phyloP scores from a whole-genome alignment of 2,113 vertebrate species.

The Aramus guarauna region DNA sequence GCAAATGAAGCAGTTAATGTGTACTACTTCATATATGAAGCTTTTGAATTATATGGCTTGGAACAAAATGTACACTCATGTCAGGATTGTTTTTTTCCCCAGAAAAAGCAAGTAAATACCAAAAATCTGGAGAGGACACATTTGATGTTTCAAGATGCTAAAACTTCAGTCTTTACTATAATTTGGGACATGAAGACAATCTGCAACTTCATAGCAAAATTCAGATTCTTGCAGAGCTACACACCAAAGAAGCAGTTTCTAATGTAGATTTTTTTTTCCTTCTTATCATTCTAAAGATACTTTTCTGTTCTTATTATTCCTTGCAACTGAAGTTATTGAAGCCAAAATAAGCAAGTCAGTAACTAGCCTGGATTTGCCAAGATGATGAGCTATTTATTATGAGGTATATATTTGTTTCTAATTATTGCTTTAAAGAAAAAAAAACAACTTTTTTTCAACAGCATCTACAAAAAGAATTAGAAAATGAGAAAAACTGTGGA shows the following conservation, averaged over 20 bases:
- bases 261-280: not conserved
- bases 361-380: not conserved
- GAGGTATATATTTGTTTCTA: not conserved
- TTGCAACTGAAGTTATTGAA: not conserved
- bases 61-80: not conserved
- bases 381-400: not conserved
- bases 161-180: not conserved
- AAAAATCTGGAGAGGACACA: not conserved
- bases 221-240: not conserved
- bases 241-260: not conserved
- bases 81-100: not conserved
- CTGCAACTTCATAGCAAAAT: not conserved
- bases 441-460: not conserved
- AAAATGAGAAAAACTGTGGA: not conserved
- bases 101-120: not conserved
- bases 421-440: not conserved
- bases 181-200: not conserved
- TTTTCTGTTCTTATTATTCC: not conserved
- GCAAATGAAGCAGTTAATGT: not conserved
- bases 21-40: not conserved
- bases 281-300: not conserved
- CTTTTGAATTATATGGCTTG: not conserved
- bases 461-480: not conserved
- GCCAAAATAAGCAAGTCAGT: not conserved
- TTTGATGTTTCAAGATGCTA: not conserved